A percentile compares a stretch with the other conserved stretches of the same genome.
These are phyloP conservation scores for Strix uralensis DNA, from an alignment of 2,113 vertebrate genomes.

Conservation along the genomic window DNA sequence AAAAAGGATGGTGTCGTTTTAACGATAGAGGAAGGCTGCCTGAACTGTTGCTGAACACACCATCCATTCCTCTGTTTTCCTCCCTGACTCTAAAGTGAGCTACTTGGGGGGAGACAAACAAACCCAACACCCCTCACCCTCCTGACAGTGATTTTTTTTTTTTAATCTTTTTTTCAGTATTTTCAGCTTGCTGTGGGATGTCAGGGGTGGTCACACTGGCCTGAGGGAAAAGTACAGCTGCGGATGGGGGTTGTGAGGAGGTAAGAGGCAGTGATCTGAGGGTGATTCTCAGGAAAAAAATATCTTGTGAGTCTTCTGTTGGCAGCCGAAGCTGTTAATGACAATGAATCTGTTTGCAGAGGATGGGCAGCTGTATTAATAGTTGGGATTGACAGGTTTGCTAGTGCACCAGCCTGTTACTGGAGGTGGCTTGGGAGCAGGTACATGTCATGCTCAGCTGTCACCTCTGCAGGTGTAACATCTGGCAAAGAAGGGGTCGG, in stretches of 20 bases:
- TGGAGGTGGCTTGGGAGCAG: neutral
- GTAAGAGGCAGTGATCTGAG: neutral
- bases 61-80: neutral
- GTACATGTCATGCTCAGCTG: neutral
- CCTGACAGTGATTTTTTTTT: neutral
- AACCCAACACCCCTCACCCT: neutral
- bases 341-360: neutral
- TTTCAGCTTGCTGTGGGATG: neutral
- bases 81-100: neutral
- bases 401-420: neutral
- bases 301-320: neutral
- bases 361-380: neutral
- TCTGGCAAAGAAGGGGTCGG: neutral
- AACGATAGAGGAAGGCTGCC: neutral
- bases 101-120: neutral
- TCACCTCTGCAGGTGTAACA: neutral
- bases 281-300: neutral
- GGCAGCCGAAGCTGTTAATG: neutral
- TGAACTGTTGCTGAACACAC: neutral
- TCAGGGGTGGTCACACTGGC: neutral
- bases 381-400: neutral
- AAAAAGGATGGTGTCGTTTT: neutral
- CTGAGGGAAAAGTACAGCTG: neutral
- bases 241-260: neutral
- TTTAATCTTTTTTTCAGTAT: rapidly evolving